These are phyloP conservation scores for Patella ulyssiponensis DNA, from an alignment of 2,888 invertebrate species.

Conservation along the genomic window DNA sequence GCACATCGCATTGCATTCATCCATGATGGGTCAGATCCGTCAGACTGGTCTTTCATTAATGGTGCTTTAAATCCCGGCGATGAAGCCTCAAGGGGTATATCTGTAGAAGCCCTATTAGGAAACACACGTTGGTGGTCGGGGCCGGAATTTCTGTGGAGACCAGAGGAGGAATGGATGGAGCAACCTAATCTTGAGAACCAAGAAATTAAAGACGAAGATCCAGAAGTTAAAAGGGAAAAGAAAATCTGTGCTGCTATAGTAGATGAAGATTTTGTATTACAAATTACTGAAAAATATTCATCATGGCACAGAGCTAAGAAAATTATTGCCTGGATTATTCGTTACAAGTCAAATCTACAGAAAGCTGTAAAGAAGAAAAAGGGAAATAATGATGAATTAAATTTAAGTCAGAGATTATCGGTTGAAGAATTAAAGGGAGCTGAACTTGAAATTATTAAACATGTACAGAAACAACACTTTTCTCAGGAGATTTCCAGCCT, in stretches of 20 bases:
- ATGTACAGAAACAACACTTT: background rate
- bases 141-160: slow-evolving; percentile 8
- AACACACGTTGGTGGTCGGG: background rate
- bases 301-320: background rate
- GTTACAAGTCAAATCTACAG: background rate
- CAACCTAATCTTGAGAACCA: background rate
- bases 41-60: slow-evolving; percentile 1
- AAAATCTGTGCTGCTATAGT: background rate
- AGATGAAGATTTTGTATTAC: slow-evolving; percentile 3
- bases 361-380: background rate
- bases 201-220: background rate
- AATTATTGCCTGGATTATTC: background rate
- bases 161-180: background rate
- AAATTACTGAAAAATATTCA: background rate
- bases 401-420: background rate
- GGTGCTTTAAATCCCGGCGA: slow-evolving; percentile 3
- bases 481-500: background rate
- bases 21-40: slow-evolving; percentile 8
- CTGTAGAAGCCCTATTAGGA: background rate
- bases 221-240: slow-evolving; percentile 14
- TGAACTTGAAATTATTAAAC: background rate
- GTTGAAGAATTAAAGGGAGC: background rate
- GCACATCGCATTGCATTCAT: slow-evolving; percentile 15
- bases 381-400: background rate
- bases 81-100: slow-evolving; percentile 5